phyloP scores from a whole-genome alignment of 2,797 vertebrate genomes.

The Hyperoplus lanceolatus region DNA sequence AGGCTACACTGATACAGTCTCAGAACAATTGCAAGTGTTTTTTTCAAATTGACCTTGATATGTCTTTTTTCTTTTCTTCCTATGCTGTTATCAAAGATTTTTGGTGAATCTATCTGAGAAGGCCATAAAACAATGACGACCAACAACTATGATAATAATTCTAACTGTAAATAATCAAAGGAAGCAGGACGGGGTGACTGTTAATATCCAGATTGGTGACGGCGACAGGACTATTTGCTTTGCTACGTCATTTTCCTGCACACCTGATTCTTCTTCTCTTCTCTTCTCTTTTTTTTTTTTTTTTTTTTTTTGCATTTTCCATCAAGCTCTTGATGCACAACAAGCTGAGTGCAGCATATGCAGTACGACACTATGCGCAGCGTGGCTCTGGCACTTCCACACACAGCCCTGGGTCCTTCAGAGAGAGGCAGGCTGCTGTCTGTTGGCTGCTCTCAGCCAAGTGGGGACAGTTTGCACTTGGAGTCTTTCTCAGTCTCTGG shows the following conservation, averaged over 20 bases:
- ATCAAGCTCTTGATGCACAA: constrained; percentile 77
- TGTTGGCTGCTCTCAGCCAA: constrained; percentile 76
- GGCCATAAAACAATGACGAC: constrained; percentile 77
- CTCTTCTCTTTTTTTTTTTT: no score
- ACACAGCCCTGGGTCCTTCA: constrained; percentile 78
- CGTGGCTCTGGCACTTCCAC: constrained; percentile 77
- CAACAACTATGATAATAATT: constrained; percentile 72
- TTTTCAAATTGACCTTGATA: constrained; percentile 76
- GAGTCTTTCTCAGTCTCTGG: constrained; percentile 73
- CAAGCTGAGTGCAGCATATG: constrained; percentile 81
- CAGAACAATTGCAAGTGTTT: constrained; percentile 59
- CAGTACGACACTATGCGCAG: constrained; percentile 77
- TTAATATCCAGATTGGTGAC: constrained; percentile 35
- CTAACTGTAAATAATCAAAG: constrained; percentile 76
- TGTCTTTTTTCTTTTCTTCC: constrained; percentile 44
- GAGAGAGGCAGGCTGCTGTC: constrained; percentile 81
- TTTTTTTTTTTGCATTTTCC: constrained; percentile 50
- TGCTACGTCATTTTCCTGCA: constrained; percentile 68
- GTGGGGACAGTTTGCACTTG: constrained; percentile 81
- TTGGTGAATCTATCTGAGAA: constrained; percentile 71
- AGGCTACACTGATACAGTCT: constrained; percentile 73
- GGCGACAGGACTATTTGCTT: constrained; percentile 64
- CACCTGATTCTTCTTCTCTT: constrained; percentile 60
- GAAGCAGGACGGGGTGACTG: constrained; percentile 59
- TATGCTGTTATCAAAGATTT: constrained; percentile 78